Conservation (phyloP, 1,140 invertebrate genomes). For the Antheraea pernyi region DNA sequence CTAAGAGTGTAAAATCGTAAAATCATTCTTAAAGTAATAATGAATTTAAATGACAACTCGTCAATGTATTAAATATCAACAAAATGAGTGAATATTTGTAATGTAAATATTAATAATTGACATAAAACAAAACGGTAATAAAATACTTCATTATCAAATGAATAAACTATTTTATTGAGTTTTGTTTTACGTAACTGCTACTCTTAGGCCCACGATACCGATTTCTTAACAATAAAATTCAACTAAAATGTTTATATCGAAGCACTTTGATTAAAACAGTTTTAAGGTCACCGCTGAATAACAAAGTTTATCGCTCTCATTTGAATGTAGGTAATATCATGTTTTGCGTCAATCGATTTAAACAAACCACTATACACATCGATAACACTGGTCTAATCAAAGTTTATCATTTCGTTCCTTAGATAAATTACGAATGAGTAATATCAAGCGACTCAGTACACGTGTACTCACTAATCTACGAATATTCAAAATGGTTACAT, state of each 20-base stretch:
- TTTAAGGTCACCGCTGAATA: background rate
- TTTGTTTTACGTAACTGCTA: background rate
- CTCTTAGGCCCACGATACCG: background rate
- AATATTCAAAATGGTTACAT: slow-evolving; percentile 36
- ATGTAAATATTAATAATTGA: background rate
- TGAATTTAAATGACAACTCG: no score
- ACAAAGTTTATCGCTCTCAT: slow-evolving; percentile 16
- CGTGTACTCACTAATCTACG: slow-evolving; percentile 32
- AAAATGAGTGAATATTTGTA: no score
- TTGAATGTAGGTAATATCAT: slow-evolving; percentile 19
- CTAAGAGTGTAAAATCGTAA: no score
- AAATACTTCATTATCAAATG: slow-evolving; percentile 14
- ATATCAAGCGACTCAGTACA: slow-evolving; percentile 28
- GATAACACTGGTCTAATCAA: slow-evolving; percentile 35
- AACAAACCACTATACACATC: slow-evolving; percentile 24
- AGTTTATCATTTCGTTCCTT: slow-evolving; percentile 29
- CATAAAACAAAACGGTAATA: background rate
- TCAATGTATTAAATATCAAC: no score
- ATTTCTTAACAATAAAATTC: background rate
- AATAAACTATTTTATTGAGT: background rate
- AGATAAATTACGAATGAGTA: slow-evolving; percentile 40
- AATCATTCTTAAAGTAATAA: no score
- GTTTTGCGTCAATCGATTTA: slow-evolving; percentile 36
- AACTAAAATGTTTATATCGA: background rate
- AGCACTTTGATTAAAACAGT: background rate